These are phyloP conservation scores for Epinephelus lanceolatus DNA, from an alignment of 2,113 vertebrate genomes.

Conservation along the genomic window DNA sequence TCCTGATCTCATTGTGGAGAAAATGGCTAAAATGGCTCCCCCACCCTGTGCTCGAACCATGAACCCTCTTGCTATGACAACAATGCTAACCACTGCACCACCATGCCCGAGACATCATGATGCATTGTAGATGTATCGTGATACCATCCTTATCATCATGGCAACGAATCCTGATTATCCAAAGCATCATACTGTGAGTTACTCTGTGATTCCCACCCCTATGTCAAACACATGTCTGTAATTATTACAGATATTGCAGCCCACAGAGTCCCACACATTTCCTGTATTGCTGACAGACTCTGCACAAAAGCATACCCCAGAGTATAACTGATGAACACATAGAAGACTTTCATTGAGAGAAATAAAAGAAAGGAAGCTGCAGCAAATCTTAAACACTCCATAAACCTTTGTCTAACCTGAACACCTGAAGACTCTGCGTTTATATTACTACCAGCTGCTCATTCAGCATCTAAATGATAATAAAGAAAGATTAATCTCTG, in stretches of 20 bases:
- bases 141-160: no score
- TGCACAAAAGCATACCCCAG: neutral
- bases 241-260: neutral
- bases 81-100: no score
- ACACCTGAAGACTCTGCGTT: neutral
- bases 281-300: neutral
- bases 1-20: no score
- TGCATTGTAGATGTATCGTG: no score
- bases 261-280: neutral
- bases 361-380: neutral
- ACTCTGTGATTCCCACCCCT: no score
- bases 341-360: neutral
- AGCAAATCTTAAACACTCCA: neutral
- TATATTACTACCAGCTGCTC: neutral
- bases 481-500: neutral
- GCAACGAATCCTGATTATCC: no score
- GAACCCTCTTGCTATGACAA: no score
- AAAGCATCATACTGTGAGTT: no score
- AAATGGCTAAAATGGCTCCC: no score
- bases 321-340: neutral
- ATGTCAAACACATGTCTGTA: neutral
- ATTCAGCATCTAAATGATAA: neutral
- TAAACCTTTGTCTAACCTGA: neutral
- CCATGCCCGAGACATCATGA: no score
- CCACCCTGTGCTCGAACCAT: no score